These are phyloP conservation scores for Scaptomyza pallida DNA, from an alignment of 1,140 invertebrate species.

Conservation along the genomic window DNA sequence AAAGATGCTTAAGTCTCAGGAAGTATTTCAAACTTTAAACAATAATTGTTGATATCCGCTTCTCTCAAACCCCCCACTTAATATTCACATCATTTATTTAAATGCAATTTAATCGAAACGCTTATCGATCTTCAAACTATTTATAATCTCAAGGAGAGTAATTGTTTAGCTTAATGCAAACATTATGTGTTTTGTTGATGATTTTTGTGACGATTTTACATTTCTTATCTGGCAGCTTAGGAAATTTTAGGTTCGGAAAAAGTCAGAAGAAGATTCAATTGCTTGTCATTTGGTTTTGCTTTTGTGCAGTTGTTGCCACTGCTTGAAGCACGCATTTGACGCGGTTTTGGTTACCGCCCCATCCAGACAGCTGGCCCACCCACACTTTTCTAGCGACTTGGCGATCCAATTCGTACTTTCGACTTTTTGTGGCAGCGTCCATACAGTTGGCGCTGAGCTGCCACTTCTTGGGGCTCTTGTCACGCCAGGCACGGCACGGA, in stretches of 20 bases:
- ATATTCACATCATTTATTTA: too few relatives aligned
- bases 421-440: neutral
- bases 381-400: too few relatives aligned
- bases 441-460: conserved; percentile 9
- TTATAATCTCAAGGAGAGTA: too few relatives aligned
- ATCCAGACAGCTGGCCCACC: neutral
- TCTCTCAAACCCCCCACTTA: too few relatives aligned
- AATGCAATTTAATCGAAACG: too few relatives aligned
- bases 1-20: too few relatives aligned
- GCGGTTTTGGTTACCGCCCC: conserved; percentile 25
- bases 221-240: neutral
- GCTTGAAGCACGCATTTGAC: conserved; percentile 58
- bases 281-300: conserved; percentile 10
- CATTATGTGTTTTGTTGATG: too few relatives aligned
- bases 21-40: too few relatives aligned
- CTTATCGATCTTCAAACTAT: too few relatives aligned
- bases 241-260: conserved; percentile 9
- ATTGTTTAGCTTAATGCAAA: too few relatives aligned
- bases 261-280: conserved; percentile 4
- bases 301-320: conserved; percentile 16
- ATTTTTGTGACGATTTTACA: too few relatives aligned
- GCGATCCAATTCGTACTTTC: neutral
- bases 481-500: conserved; percentile 76
- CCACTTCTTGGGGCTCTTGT: conserved; percentile 67
- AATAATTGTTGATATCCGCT: too few relatives aligned